Conservation (phyloP, 2,888 invertebrate genomes). For the Deilephila porcellus region DNA sequence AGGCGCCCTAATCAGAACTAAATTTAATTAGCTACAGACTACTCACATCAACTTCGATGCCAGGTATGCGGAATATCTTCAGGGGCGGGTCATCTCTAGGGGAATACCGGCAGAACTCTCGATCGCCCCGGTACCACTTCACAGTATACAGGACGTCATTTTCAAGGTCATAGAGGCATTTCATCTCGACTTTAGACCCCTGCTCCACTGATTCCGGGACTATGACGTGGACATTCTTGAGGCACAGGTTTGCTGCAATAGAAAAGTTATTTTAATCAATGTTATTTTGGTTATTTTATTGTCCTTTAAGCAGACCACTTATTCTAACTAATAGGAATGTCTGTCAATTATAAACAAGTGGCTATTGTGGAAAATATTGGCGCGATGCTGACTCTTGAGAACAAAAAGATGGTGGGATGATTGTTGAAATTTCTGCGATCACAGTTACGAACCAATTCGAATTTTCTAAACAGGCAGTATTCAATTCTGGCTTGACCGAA, state of each 20-base stretch:
- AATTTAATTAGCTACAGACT: neutral
- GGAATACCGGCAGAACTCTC: slow-evolving; percentile 87
- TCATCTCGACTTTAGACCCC: slow-evolving; percentile 86
- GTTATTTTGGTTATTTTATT: no score
- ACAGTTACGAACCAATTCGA: no score
- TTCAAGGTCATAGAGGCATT: slow-evolving; percentile 87
- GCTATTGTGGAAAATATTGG: no score
- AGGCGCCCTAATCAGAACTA: neutral
- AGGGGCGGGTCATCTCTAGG: slow-evolving; percentile 87
- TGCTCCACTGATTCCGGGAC: slow-evolving; percentile 87
- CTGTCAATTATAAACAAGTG: no score
- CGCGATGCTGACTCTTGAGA: no score
- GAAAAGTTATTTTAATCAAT: slow-evolving; percentile 12
- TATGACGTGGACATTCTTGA: slow-evolving; percentile 87
- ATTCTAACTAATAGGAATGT: neutral
- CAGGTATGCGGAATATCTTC: slow-evolving; percentile 86
- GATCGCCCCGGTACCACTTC: slow-evolving; percentile 88
- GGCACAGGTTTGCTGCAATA: slow-evolving; percentile 64
- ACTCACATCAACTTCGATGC: slow-evolving; percentile 86
- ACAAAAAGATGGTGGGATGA: no score
- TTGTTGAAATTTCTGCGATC: no score
- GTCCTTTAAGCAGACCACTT: no score
- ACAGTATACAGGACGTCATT: slow-evolving; percentile 87
- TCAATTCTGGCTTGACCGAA: no score
- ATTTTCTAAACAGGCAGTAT: no score